phyloP scores from a whole-genome alignment of 2,888 invertebrate species.

The Apotomis capreana region DNA sequence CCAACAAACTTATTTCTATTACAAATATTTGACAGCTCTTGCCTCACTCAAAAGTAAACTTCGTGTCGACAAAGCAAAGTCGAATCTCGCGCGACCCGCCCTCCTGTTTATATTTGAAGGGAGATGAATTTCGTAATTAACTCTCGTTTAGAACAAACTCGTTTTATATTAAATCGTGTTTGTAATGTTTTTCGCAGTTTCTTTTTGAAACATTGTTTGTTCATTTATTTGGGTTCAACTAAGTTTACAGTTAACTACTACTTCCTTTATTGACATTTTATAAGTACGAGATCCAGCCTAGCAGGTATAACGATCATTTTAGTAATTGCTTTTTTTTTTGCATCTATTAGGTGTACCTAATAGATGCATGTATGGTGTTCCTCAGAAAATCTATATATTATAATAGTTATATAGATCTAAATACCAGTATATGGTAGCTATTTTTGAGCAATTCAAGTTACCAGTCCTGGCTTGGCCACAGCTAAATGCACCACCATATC shows the following conservation, averaged over 20 bases:
- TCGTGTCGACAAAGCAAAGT: slow-evolving; percentile 9
- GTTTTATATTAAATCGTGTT: slow-evolving; percentile 38
- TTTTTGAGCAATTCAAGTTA: too few relatives aligned
- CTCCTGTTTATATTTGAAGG: slow-evolving; percentile 30
- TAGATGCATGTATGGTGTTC: too few relatives aligned
- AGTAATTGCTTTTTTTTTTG: too few relatives aligned
- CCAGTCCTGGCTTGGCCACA: too few relatives aligned
- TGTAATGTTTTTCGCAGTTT: slow-evolving; percentile 1
- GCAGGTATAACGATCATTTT: too few relatives aligned
- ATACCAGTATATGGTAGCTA: too few relatives aligned
- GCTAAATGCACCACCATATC: too few relatives aligned
- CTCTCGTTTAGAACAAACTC: slow-evolving; percentile 28
- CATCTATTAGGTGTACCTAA: too few relatives aligned
- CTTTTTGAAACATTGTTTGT: background rate
- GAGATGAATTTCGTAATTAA: slow-evolving; percentile 35
- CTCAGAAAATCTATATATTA: too few relatives aligned
- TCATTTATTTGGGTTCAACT: background rate
- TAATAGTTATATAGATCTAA: too few relatives aligned
- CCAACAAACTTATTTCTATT: slow-evolving; percentile 32
- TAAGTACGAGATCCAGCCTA: too few relatives aligned
- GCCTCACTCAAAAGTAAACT: slow-evolving; percentile 8
- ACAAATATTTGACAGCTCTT: slow-evolving; percentile 32
- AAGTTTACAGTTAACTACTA: slow-evolving; percentile 1
- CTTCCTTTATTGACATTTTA: too few relatives aligned
- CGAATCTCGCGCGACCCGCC: background rate